Evolutionary conservation across 1,140 invertebrate genomes (phyloP), one percentile per base, ranked within the genome.

Genomic region (Mycetomoellerius zeteki): DNA sequence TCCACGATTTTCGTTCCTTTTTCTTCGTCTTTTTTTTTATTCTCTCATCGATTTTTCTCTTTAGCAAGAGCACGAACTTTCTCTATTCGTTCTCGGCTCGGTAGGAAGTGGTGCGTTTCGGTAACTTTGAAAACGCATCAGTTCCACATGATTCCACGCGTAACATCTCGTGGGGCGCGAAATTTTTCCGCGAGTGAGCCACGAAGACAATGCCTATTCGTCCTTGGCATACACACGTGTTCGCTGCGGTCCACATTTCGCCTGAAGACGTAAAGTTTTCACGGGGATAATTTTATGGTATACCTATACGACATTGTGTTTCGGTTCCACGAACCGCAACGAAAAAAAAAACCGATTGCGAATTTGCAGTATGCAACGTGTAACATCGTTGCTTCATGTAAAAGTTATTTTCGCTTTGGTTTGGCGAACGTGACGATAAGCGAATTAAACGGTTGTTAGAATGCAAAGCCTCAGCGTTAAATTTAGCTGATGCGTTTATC

Each of bases 111-210:
- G 73, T 87, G 89, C 89, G 77, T 90, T 89, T 90, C 88, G 86
- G 64, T 90, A 87, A 69, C 58, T 90, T 89, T 85, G 85, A 90
- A 90, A 89, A 88, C 89, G 62, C 85, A 85, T 90, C 89, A 78
- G 64, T 90, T 90, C 88, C 78, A 72, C 89, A 50, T 47, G 88
- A 90, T 81, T 72, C 65, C 50, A 50, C 65, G 30, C 50, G 30
- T 72, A 81, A 84, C 67, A 75, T 84, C n/a, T 60, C 33, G 54
- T 71, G 37, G 14, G 27, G 69, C 50, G 52, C 19, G 37, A 82
- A 82, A 73, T 30, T 56, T 8, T 73, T 58, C 54, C 37, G 52
- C 78, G 78, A 47, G 37, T 21, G 12, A 37, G 19, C n/a, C 37
- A 7, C 78, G 24, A 37, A 50, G 56, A 84, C 54, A 75, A 84